These are phyloP conservation scores for Pristionchus pacificus DNA, from an alignment of 1,140 invertebrate genomes.

Conservation along the genomic window DNA sequence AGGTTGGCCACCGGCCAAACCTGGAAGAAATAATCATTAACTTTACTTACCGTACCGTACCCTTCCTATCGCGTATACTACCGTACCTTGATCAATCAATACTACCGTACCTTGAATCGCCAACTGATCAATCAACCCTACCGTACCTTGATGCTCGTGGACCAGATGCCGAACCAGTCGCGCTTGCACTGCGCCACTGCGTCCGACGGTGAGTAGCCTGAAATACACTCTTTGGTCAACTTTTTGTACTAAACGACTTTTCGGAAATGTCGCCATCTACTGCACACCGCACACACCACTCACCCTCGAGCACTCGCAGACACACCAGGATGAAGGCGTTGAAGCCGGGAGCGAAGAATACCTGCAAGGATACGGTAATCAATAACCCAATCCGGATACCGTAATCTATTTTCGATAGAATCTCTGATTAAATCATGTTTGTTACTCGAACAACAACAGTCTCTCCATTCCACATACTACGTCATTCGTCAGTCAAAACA, in stretches of 20 bases:
- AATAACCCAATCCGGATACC: too few species aligned
- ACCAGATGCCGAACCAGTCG: not conserved
- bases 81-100: too few species aligned
- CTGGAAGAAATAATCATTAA: constrained; percentile 26
- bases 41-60: too few species aligned
- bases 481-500: too few species aligned
- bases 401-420: too few species aligned
- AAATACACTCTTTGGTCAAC: not conserved
- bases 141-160: not conserved
- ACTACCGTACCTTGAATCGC: too few species aligned
- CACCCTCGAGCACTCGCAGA: constrained; percentile 33
- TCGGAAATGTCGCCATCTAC: too few species aligned
- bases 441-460: too few species aligned
- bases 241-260: not conserved
- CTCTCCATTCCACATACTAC: too few species aligned
- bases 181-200: not conserved
- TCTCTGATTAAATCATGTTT: too few species aligned
- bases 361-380: constrained; percentile 5
- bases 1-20: constrained; percentile 38
- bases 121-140: not conserved
- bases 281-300: too few species aligned
- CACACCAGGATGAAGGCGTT: constrained; percentile 29
- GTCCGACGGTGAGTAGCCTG: not conserved
- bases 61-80: too few species aligned
- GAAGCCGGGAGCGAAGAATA: constrained; percentile 24